Evolutionary conservation across 2,113 vertebrate species (phyloP).

Genomic region (Chelonoidis abingdonii): DNA sequence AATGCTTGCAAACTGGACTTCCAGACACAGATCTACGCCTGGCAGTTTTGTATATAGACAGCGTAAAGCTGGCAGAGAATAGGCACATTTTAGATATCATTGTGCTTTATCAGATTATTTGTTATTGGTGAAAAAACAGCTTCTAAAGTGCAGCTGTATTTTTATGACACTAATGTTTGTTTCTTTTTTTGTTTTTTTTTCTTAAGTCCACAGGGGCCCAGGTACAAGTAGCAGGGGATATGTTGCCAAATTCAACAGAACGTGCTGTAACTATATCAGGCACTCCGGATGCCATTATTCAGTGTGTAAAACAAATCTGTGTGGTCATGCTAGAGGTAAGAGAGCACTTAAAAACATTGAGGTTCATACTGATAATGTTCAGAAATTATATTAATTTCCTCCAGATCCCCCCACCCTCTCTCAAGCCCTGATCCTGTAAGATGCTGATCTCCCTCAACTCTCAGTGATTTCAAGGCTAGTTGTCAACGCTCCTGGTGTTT

Average conservation of each 20-base stretch:
- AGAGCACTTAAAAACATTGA: rapidly evolving
- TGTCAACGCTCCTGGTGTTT: neutral
- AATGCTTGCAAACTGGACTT: neutral
- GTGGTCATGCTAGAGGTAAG: slow-evolving; percentile 94
- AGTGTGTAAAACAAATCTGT: slow-evolving; percentile 94
- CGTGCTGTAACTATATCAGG: slow-evolving; percentile 94
- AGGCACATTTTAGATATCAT: neutral
- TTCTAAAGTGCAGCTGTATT: neutral
- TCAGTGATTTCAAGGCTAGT: neutral
- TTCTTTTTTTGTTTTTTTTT: neutral
- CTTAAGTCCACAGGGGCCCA: slow-evolving; percentile 93
- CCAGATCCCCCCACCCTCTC: neutral
- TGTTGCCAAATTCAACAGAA: slow-evolving; percentile 94
- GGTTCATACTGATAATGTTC: neutral
- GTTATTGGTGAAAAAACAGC: neutral
- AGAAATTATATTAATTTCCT: neutral
- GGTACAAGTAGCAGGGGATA: slow-evolving; percentile 95
- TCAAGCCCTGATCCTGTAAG: neutral
- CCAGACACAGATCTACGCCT: neutral
- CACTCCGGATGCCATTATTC: slow-evolving; percentile 92
- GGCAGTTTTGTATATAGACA: neutral
- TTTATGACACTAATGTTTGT: neutral
- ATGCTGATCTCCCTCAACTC: rapidly evolving
- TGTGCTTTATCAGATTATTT: rapidly evolving
- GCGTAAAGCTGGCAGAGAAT: rapidly evolving